phyloP scores from a whole-genome alignment of 2,797 vertebrate genomes.

The Diglossa cyanea region DNA sequence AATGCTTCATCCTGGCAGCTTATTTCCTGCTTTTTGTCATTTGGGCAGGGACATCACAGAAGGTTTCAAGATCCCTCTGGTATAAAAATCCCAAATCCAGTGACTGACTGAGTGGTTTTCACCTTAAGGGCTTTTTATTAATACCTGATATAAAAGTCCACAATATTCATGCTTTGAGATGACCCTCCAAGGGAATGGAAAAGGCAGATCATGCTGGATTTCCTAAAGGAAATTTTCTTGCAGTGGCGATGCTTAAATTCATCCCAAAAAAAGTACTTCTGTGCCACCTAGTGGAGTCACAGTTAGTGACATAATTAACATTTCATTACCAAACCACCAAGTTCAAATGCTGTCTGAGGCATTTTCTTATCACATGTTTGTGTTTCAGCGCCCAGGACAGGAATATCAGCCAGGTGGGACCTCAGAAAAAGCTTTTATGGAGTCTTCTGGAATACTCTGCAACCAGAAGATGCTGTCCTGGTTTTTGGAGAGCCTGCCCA shows the following conservation, averaged over 20 bases:
- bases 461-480: background rate
- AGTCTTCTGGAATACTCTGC: background rate
- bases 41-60: background rate
- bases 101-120: background rate
- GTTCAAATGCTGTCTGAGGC: background rate
- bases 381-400: background rate
- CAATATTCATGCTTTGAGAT: background rate
- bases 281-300: slow-evolving; percentile 44
- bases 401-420: background rate
- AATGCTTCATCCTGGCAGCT: background rate
- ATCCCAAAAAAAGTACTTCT: background rate
- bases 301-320: background rate
- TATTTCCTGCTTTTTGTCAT: background rate
- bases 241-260: fast-evolving
- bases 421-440: background rate
- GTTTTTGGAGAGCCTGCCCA: background rate
- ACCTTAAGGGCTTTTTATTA: background rate
- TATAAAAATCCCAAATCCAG: background rate
- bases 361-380: background rate
- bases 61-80: background rate
- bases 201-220: background rate
- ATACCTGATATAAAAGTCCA: background rate
- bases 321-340: background rate
- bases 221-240: background rate
- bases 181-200: background rate